These are phyloP conservation scores for Phainopepla nitens DNA, from an alignment of 2,113 vertebrate species.

Conservation along the genomic window DNA sequence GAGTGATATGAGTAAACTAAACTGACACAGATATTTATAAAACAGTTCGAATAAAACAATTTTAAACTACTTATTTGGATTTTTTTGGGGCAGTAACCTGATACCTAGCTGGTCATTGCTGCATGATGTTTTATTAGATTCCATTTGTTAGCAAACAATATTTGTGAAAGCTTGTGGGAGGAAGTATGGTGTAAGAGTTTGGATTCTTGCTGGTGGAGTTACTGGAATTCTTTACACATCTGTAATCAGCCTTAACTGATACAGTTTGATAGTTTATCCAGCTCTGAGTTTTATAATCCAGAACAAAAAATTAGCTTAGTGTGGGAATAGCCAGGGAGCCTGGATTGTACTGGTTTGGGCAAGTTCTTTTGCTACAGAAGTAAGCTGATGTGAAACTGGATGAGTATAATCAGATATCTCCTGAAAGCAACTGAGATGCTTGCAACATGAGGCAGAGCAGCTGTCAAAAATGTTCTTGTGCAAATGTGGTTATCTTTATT, in stretches of 20 bases:
- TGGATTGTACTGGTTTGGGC: neutral
- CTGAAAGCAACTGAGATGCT: constrained; percentile 52
- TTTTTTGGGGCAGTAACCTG: neutral
- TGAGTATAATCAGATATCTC: constrained; percentile 37
- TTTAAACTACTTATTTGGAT: neutral
- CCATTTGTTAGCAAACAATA: neutral
- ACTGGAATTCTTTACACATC: neutral
- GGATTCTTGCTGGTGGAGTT: neutral
- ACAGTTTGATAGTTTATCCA: neutral
- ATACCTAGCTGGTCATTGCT: neutral
- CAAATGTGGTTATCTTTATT: constrained; percentile 59
- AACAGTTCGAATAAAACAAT: neutral
- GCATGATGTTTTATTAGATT: neutral
- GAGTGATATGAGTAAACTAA: neutral
- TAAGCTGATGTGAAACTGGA: constrained; percentile 27
- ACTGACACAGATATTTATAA: neutral
- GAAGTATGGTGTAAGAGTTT: neutral
- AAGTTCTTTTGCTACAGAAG: neutral
- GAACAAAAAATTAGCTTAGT: neutral
- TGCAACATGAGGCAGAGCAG: constrained; percentile 43
- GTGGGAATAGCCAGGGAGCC: neutral
- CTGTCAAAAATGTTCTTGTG: constrained; percentile 61
- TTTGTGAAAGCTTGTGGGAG: neutral
- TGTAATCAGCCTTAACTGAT: neutral
- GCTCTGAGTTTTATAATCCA: neutral